phyloP scores from a whole-genome alignment of 1,140 invertebrate species.

The Augochlora pura region DNA sequence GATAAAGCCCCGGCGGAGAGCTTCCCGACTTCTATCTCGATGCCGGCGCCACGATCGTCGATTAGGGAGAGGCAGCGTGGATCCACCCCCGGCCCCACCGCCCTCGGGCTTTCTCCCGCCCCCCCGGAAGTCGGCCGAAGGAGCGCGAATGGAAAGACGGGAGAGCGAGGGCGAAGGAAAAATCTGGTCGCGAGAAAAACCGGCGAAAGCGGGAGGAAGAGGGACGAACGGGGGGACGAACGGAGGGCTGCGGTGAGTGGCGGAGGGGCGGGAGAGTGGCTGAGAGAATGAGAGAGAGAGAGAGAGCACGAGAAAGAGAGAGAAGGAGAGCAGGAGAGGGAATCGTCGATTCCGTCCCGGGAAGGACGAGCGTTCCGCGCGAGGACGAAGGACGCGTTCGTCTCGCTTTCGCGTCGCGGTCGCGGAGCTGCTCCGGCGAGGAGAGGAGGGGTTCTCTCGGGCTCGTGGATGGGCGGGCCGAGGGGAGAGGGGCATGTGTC shows the following conservation, averaged over 20 bases:
- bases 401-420: slow-evolving; percentile 26
- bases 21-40: slow-evolving; percentile 23
- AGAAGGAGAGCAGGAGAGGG: background rate
- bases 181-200: no score
- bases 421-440: no score
- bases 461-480: background rate
- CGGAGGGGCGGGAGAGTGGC: no score
- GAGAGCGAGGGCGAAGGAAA: no score
- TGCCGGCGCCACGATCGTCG: slow-evolving; percentile 6
- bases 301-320: background rate
- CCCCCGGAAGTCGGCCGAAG: no score
- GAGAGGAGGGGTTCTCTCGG: background rate
- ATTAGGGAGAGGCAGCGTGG: background rate
- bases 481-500: background rate
- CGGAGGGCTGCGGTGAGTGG: no score
- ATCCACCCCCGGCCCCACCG: no score
- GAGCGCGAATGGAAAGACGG: no score
- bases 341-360: slow-evolving; percentile 2
- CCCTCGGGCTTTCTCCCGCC: no score
- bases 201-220: no score
- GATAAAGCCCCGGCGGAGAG: slow-evolving; percentile 26
- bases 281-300: background rate
- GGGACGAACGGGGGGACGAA: no score
- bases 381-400: background rate
- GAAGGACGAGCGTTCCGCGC: slow-evolving; percentile 27